Evolutionary conservation across 2,797 vertebrate genomes (phyloP).

Genomic region (Pseudochirops cupreus): DNA sequence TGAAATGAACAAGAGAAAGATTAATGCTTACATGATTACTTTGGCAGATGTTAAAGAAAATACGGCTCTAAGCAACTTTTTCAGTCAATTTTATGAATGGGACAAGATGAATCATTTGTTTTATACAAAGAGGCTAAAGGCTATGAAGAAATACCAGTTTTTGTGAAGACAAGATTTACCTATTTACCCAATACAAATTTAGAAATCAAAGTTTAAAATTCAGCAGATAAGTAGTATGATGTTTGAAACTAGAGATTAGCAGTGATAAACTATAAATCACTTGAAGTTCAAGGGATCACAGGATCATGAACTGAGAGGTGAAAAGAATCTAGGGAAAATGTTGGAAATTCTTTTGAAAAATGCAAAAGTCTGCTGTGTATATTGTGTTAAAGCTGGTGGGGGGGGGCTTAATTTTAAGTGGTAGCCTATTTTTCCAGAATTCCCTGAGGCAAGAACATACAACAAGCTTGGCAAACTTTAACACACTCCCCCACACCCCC

Average conservation of each 20-base stretch:
- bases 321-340: conserved; percentile 2
- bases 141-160: neutral
- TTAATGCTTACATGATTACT: neutral
- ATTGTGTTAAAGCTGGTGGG: neutral
- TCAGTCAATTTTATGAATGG: neutral
- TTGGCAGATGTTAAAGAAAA: neutral
- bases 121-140: neutral
- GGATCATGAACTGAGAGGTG: neutral
- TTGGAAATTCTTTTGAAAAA: conserved; percentile 1
- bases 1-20: neutral
- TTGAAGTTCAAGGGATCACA: neutral
- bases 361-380: neutral
- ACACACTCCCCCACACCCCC: neutral
- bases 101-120: neutral
- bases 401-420: neutral
- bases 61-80: neutral
- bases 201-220: conserved; percentile 26
- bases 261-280: neutral
- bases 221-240: neutral
- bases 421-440: conserved; percentile 8
- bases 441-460: neutral
- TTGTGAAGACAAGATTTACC: conserved; percentile 1
- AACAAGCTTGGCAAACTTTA: neutral
- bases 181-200: neutral
- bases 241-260: conserved; percentile 9